Evolutionary conservation across 2,888 invertebrate species (phyloP).

Genomic region (Ypsolopha scabrella): DNA sequence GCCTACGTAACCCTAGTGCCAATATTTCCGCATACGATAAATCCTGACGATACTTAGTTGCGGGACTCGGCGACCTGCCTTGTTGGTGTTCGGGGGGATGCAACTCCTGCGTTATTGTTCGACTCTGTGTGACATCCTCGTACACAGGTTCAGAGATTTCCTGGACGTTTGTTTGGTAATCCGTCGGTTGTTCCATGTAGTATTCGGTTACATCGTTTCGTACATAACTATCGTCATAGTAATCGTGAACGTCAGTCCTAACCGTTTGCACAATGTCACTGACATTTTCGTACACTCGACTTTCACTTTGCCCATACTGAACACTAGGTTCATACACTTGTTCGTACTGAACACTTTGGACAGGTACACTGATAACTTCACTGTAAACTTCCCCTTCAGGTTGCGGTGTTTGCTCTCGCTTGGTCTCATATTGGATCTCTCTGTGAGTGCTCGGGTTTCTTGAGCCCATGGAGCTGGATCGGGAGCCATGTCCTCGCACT

Average conservation of each 20-base stretch:
- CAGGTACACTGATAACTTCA: slow-evolving; percentile 27
- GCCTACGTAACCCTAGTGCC: slow-evolving; percentile 72
- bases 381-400: slow-evolving; percentile 18
- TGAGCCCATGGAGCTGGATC: slow-evolving; percentile 42
- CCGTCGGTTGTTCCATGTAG: slow-evolving; percentile 17
- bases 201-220: slow-evolving; percentile 16
- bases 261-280: slow-evolving; percentile 46
- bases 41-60: slow-evolving; percentile 54
- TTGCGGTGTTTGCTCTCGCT: slow-evolving; percentile 4
- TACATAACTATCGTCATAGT: slow-evolving; percentile 19
- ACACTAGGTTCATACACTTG: slow-evolving; percentile 22
- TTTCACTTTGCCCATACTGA: slow-evolving; percentile 26
- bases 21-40: slow-evolving; percentile 80
- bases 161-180: slow-evolving; percentile 19
- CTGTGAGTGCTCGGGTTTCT: slow-evolving; percentile 26
- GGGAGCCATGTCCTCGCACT: slow-evolving; percentile 71
- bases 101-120: slow-evolving; percentile 15
- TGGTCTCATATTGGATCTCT: background rate
- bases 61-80: slow-evolving; percentile 34
- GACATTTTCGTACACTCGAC: slow-evolving; percentile 30
- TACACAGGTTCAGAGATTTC: slow-evolving; percentile 11
- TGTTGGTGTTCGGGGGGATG: slow-evolving; percentile 17
- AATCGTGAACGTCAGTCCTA: slow-evolving; percentile 28
- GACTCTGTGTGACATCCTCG: slow-evolving; percentile 7
- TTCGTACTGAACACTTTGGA: slow-evolving; percentile 25